A percentile compares a stretch with the other conserved stretches of the same genome.
These are phyloP conservation scores for Bos javanicus DNA, from an alignment of 2,113 vertebrate species.

Conservation along the genomic window DNA sequence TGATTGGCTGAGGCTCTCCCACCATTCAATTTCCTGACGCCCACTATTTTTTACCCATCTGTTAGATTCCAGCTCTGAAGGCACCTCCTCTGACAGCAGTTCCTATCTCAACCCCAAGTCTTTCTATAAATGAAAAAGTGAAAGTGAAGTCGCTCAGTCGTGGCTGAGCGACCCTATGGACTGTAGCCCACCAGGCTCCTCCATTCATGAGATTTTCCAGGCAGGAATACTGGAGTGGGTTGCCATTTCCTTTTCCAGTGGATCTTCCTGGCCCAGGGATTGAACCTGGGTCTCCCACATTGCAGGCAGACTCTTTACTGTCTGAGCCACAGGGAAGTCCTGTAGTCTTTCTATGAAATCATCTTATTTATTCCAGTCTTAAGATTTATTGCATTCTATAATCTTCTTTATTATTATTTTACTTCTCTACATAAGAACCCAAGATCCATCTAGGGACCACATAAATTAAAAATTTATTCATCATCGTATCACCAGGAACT, in stretches of 20 bases:
- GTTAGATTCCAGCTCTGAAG: neutral
- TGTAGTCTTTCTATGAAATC: neutral
- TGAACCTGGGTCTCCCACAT: neutral
- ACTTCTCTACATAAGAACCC: neutral
- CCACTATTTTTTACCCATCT: neutral
- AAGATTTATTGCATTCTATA: neutral
- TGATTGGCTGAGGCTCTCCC: neutral
- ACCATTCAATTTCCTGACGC: neutral
- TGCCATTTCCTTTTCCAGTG: no score
- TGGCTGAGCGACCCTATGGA: neutral
- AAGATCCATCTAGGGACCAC: neutral
- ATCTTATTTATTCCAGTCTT: neutral
- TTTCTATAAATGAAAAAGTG: neutral
- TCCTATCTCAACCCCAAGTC: neutral
- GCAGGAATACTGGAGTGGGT: no score
- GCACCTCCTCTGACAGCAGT: neutral
- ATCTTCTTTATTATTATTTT: neutral
- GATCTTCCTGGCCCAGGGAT: neutral
- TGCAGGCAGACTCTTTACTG: neutral
- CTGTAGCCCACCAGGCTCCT: no score
- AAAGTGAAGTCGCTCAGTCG: neutral
- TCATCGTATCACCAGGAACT: neutral
- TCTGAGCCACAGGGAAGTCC: neutral
- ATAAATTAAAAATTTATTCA: neutral
- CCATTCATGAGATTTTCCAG: no score